phyloP scores from a whole-genome alignment of 1,140 invertebrate genomes.

The Venustaconcha ellipsiformis region DNA sequence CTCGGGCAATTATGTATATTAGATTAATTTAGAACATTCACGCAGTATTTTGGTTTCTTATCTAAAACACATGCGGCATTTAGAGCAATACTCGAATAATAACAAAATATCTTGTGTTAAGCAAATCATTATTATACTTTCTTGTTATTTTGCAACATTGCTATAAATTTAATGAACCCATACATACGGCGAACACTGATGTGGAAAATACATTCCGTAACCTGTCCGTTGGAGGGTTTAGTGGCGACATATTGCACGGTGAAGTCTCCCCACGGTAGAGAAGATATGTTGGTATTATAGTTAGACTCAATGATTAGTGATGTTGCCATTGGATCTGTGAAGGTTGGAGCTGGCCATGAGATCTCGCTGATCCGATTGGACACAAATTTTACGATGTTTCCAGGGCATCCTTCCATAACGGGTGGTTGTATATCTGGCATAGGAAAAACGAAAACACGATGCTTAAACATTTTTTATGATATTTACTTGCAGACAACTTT shows the following conservation, averaged over 20 bases:
- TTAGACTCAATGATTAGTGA: constrained; percentile 17
- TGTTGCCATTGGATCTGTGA: constrained; percentile 27
- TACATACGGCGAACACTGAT: constrained; percentile 27
- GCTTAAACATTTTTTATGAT: too few relatives aligned
- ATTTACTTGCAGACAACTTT: too few relatives aligned
- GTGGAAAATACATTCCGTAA: constrained; percentile 28
- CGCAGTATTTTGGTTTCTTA: too few relatives aligned
- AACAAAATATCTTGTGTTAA: too few relatives aligned
- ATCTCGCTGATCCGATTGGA: background rate
- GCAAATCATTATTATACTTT: too few relatives aligned
- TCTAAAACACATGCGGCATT: too few relatives aligned
- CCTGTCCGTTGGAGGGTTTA: constrained; percentile 24
- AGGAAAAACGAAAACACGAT: background rate
- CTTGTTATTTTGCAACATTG: too few relatives aligned
- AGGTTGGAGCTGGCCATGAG: constrained; percentile 22
- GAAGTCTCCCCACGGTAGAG: constrained; percentile 33
- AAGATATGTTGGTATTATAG: constrained; percentile 11
- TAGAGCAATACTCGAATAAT: too few relatives aligned
- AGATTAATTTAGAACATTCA: too few relatives aligned
- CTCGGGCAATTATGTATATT: too few relatives aligned
- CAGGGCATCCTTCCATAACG: constrained; percentile 3
- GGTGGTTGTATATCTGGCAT: constrained; percentile 21
- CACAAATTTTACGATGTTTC: constrained; percentile 8
- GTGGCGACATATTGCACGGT: constrained; percentile 23
- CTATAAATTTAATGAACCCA: too few relatives aligned